A percentile compares a stretch with the other conserved stretches of the same genome.
phyloP scores from a whole-genome alignment of 2,797 vertebrate species.

The Gila robusta region DNA sequence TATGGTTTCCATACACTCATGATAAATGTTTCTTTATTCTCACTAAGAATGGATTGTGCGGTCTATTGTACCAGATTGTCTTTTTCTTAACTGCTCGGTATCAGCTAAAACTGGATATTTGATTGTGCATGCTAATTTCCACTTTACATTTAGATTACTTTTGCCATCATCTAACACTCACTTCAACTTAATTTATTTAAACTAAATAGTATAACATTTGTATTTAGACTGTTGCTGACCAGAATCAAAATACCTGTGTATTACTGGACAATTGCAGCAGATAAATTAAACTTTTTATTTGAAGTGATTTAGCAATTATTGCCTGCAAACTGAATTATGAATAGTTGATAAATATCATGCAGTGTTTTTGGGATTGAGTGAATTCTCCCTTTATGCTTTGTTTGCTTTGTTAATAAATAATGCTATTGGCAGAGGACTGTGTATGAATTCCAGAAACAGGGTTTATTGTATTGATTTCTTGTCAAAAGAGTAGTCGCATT shows the following conservation, averaged over 20 bases:
- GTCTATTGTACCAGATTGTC: background rate
- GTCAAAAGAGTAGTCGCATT: background rate
- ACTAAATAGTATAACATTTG: background rate
- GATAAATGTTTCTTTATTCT: background rate
- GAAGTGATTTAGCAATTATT: background rate
- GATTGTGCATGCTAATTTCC: background rate
- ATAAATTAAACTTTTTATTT: background rate
- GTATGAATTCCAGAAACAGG: slow-evolving; percentile 11
- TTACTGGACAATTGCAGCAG: background rate
- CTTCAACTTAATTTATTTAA: background rate
- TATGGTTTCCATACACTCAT: background rate
- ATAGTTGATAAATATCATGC: background rate
- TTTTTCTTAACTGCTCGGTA: too few relatives aligned
- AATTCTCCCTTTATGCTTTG: background rate
- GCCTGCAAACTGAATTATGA: background rate
- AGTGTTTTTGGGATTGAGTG: background rate
- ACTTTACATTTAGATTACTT: background rate
- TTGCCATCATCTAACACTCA: too few relatives aligned
- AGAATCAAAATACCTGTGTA: background rate
- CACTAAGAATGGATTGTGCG: background rate
- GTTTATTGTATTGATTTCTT: slow-evolving; percentile 38
- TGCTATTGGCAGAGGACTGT: slow-evolving; percentile 2
- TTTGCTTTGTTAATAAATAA: background rate
- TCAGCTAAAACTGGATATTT: background rate
- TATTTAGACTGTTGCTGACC: background rate